A percentile compares a stretch with the other conserved stretches of the same genome.
Conservation (phyloP, 2,888 invertebrate species). For the Acanthosepion pharaonis region DNA sequence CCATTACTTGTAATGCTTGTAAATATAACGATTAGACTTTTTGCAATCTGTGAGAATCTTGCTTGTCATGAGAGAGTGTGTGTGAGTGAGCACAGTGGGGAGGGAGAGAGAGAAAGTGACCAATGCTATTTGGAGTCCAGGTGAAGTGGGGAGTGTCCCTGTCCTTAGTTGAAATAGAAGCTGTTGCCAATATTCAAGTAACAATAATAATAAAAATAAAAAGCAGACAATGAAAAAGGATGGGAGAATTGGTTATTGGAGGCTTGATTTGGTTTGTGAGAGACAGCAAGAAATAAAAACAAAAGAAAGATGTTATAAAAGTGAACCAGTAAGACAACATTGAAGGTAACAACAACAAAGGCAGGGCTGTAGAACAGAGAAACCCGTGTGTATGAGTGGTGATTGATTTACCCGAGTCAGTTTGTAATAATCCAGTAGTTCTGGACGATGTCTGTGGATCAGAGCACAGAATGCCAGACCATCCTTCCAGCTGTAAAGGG, state of each 20-base stretch:
- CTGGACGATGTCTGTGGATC: slow-evolving; percentile 99
- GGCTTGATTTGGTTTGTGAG: too few relatives aligned
- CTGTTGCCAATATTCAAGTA: too few relatives aligned
- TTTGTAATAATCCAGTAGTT: slow-evolving; percentile 98
- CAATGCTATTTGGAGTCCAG: neutral
- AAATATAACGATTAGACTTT: neutral
- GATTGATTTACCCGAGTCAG: slow-evolving; percentile 85
- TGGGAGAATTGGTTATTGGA: too few relatives aligned
- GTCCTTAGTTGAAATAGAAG: too few relatives aligned
- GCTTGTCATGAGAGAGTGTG: neutral
- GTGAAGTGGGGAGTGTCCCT: neutral
- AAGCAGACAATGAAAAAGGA: too few relatives aligned
- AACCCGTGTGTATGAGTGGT: neutral
- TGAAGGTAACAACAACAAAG: neutral
- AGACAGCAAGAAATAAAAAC: neutral
- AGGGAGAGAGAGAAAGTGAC: neutral
- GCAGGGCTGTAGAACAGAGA: neutral
- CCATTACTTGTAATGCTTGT: neutral
- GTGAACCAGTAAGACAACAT: slow-evolving; percentile 33
- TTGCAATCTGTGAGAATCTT: slow-evolving; percentile 22
- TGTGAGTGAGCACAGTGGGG: neutral
- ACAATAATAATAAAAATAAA: too few relatives aligned
- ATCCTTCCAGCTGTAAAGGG: slow-evolving; percentile 91
- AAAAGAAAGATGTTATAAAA: slow-evolving; percentile 38
- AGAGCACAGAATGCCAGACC: slow-evolving; percentile 99